Percentiles rank a stretch among this genome's conserved stretches.
Conservation (phyloP, 2,113 vertebrate genomes). For the Urocolius indicus region DNA sequence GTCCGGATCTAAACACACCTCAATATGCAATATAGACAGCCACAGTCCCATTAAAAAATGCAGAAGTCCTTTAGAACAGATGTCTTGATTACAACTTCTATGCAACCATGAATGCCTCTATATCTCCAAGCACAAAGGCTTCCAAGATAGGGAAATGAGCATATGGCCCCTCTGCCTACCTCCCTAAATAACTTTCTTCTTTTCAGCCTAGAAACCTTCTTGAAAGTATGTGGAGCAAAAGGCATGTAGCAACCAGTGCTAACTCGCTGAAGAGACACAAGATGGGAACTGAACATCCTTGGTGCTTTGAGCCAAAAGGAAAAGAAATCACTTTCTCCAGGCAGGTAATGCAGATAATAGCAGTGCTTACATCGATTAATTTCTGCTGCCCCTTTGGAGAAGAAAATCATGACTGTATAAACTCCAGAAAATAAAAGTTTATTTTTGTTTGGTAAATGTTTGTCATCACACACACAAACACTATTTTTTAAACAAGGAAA, state of each 20-base stretch:
- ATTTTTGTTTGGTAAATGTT: not conserved
- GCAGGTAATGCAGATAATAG: not conserved
- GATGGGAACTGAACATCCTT: not conserved
- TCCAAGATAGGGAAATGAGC: not conserved
- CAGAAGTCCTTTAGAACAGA: not conserved
- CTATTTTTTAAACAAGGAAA: not conserved
- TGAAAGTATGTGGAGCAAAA: not conserved
- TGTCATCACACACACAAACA: not conserved
- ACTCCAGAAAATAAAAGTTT: not conserved
- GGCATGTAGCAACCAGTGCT: not conserved
- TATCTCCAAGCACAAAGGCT: not conserved
- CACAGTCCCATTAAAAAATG: not conserved
- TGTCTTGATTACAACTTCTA: not conserved
- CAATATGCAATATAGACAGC: not conserved
- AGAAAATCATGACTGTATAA: not conserved
- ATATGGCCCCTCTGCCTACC: not conserved
- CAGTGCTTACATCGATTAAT: not conserved
- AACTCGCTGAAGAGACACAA: not conserved
- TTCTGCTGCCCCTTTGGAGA: not conserved
- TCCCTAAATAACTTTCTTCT: not conserved
- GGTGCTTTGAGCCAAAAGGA: not conserved
- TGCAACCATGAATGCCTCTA: not conserved
- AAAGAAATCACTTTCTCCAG: not conserved
- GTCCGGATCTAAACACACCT: rapidly evolving
- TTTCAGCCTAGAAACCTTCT: not conserved